Evolutionary conservation across 37 sponge, comb jelly and placozoan species (phyloP).

Genomic region (Bolinopsis microptera): DNA sequence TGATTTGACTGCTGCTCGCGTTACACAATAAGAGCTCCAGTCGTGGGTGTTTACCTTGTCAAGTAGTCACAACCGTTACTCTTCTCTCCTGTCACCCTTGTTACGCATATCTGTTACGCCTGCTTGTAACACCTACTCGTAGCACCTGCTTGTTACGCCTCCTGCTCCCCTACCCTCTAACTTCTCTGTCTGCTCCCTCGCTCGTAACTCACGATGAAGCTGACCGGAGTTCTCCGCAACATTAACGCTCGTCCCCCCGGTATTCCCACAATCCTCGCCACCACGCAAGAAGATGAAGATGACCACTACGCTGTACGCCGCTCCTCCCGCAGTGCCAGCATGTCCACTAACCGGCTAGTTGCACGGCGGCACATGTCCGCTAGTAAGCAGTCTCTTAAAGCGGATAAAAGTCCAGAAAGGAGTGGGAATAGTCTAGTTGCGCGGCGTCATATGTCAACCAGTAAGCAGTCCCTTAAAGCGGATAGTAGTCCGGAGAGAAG

Average conservation of each 20-base stretch:
- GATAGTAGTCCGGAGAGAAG: not conserved
- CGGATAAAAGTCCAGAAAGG: not conserved
- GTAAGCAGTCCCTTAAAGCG: not conserved
- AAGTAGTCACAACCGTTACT: slow-evolving; percentile 2
- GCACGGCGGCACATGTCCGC: not conserved
- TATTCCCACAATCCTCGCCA: not conserved
- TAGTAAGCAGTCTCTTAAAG: slow-evolving; percentile 1
- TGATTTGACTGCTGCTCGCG: not conserved
- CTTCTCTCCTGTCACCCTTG: not conserved
- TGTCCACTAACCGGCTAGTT: not conserved
- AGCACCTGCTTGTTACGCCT: not conserved
- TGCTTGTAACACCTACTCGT: not conserved
- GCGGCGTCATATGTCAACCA: not conserved
- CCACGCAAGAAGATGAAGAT: slow-evolving; percentile 5
- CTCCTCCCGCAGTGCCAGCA: slow-evolving; percentile 5
- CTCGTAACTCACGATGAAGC: slow-evolving; percentile 9
- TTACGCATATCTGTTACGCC: not conserved
- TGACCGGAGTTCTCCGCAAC: slow-evolving; percentile 47
- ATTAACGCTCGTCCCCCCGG: slow-evolving; percentile 34
- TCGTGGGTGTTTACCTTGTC: no score
- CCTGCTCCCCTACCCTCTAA: not conserved
- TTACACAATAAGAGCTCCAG: not conserved
- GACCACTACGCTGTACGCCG: not conserved
- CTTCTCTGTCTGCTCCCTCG: slow-evolving; percentile 31
- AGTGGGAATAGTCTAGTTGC: no score